Base-by-base conservation (phyloP, 1,140 invertebrate species). In the Branchinecta lindahli region DNA sequence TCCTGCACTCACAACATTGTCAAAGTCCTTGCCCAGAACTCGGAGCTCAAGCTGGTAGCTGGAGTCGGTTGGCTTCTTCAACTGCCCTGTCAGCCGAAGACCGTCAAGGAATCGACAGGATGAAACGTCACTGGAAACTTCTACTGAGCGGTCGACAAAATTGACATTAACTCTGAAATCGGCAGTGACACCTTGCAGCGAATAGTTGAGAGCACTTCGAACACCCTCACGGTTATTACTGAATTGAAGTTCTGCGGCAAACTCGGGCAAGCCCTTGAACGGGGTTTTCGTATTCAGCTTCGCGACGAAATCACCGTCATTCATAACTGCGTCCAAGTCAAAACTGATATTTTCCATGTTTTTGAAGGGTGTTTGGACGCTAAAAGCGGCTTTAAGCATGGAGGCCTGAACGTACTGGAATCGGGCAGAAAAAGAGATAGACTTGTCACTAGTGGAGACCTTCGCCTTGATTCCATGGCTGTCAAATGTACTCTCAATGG, bases 281-380 rank as follows among this genome's bases (percentile, higher is more conserved):
- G 77, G 77, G 33, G 76, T 76, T 21, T 66, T 72, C 0, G 78
- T 8, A 21, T 70, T 70, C 0, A 79, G 3, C 3, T 61, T 61
- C 5, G 33, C 33, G 33, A 33, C 33, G 52, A 61, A 61, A 61
- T 61, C 52, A 3, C 6, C 6, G 18, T 61, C 18, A 61, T 61
- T 20, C 18, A 61, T 61, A 61, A 12, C 12, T 15, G 2, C 52
- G 18, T 61, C 18, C 52, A 61, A 20, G 12, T 61, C 52, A 20
- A 61, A 61, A 61, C 18, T 15, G 52, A 61, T 15, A 20, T 20
- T 61, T 61, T 61, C 52, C 12, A 61, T 15, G 18, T 61, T 61
- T 61, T 3, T 6, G 52, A 61, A 61, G 12, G 52, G 52, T 61
- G 52, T 61, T 61, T 61, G 12, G 6, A 61, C 6, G 6, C 52